Evolutionary conservation across 53 echinoderm and acorn worm genomes (phyloP).

Genomic region (Pentamera pediparva): DNA sequence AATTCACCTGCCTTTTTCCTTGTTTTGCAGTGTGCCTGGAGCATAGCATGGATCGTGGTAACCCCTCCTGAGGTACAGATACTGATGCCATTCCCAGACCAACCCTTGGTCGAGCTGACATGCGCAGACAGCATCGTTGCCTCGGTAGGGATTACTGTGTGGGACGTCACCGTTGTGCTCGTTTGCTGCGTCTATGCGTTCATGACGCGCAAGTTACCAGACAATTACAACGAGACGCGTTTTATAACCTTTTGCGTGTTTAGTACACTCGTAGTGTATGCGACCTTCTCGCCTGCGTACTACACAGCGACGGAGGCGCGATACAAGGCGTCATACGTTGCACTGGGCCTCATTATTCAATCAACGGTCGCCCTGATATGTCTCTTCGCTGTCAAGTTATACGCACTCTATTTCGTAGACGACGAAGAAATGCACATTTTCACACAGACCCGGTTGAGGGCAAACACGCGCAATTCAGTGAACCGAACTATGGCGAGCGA

Average conservation of each 20-base stretch:
- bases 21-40: slow-evolving; percentile 56
- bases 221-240: slow-evolving; percentile 95
- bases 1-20: too few relatives aligned
- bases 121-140: slow-evolving; percentile 50
- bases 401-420: slow-evolving; percentile 90
- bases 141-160: slow-evolving; percentile 61
- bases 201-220: slow-evolving; percentile 83
- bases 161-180: slow-evolving; percentile 73
- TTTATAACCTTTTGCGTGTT: slow-evolving; percentile 93
- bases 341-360: slow-evolving; percentile 77
- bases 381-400: slow-evolving; percentile 82
- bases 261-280: slow-evolving; percentile 72
- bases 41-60: slow-evolving; percentile 55
- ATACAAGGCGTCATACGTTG: slow-evolving; percentile 63
- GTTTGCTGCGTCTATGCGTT: slow-evolving; percentile 89
- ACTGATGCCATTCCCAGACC: slow-evolving; percentile 47
- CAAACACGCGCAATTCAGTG: slow-evolving; percentile 51
- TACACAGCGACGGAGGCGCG: slow-evolving; percentile 65
- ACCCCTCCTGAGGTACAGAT: slow-evolving; percentile 54
- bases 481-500: slow-evolving; percentile 4
- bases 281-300: slow-evolving; percentile 78
- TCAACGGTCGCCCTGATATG: slow-evolving; percentile 75
- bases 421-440: slow-evolving; percentile 81
- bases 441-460: slow-evolving; percentile 70
- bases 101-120: slow-evolving; percentile 49